phyloP scores from a whole-genome alignment of 2,797 vertebrate genomes.

The Cephalopachus bancanus region DNA sequence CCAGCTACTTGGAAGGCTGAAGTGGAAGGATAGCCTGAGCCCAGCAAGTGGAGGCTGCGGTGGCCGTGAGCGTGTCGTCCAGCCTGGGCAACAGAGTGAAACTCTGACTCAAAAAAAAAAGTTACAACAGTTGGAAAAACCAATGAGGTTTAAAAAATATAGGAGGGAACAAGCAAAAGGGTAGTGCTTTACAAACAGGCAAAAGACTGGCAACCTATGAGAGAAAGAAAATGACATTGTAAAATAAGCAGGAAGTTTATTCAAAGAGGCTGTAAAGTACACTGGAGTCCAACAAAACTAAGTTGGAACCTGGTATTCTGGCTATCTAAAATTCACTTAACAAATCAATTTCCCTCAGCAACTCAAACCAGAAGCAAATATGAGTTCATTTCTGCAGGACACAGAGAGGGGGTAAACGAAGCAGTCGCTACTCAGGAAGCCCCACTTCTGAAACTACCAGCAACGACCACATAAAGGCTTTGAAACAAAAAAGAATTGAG shows the following conservation, averaged over 20 bases:
- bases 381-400: slow-evolving; percentile 16
- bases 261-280: slow-evolving; percentile 53
- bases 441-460: slow-evolving; percentile 71
- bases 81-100: no score
- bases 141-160: neutral
- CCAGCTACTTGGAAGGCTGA: no score
- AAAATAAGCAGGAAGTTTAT: slow-evolving; percentile 58
- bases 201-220: slow-evolving; percentile 45
- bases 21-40: no score
- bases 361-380: slow-evolving; percentile 27
- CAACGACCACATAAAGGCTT: slow-evolving; percentile 40
- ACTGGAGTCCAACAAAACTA: neutral
- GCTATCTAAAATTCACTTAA: slow-evolving; percentile 10
- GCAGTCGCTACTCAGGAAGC: neutral
- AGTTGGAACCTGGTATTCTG: slow-evolving; percentile 38
- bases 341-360: slow-evolving; percentile 42
- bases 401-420: neutral
- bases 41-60: no score
- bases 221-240: slow-evolving; percentile 62
- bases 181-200: slow-evolving; percentile 54
- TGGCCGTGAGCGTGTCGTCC: no score
- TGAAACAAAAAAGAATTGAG: slow-evolving; percentile 80
- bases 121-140: slow-evolving; percentile 11
- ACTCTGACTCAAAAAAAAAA: no score
- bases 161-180: slow-evolving; percentile 43